phyloP scores from a whole-genome alignment of 1,140 invertebrate species.

The Parapsyche elsis region DNA sequence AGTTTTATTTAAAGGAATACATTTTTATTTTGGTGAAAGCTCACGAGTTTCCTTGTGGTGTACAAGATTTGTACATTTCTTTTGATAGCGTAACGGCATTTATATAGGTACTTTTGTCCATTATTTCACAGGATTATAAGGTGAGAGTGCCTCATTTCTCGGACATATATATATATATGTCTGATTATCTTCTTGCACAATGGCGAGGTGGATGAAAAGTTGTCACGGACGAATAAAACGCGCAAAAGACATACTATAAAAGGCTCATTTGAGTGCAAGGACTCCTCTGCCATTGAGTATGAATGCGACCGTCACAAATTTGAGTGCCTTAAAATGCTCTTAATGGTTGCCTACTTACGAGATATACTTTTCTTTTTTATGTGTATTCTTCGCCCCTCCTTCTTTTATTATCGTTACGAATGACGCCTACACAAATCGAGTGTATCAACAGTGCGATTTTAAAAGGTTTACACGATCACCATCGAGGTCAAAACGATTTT shows the following conservation, averaged over 20 bases:
- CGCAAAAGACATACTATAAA: constrained; percentile 15
- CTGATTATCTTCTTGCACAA: constrained; percentile 9
- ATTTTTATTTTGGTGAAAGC: no score
- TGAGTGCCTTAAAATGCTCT: constrained; percentile 9
- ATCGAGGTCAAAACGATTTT: no score
- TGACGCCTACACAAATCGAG: no score
- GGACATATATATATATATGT: neutral
- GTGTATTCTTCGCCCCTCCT: no score
- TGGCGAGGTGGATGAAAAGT: constrained; percentile 17
- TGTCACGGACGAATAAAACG: constrained; percentile 10
- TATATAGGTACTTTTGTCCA: constrained; percentile 9
- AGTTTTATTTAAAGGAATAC: no score
- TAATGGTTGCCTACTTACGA: constrained; percentile 14
- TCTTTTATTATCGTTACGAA: no score
- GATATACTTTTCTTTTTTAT: neutral
- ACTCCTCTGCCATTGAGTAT: neutral
- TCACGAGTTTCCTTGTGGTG: no score
- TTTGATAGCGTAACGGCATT: neutral
- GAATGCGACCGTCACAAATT: constrained; percentile 25
- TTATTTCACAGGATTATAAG: neutral
- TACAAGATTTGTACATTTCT: no score
- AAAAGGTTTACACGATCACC: no score
- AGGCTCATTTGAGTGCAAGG: constrained; percentile 25
- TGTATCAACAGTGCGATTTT: no score
- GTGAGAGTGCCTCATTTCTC: neutral